Conservation (phyloP, 2,888 invertebrate genomes). For the Orchesellides sinensis region DNA sequence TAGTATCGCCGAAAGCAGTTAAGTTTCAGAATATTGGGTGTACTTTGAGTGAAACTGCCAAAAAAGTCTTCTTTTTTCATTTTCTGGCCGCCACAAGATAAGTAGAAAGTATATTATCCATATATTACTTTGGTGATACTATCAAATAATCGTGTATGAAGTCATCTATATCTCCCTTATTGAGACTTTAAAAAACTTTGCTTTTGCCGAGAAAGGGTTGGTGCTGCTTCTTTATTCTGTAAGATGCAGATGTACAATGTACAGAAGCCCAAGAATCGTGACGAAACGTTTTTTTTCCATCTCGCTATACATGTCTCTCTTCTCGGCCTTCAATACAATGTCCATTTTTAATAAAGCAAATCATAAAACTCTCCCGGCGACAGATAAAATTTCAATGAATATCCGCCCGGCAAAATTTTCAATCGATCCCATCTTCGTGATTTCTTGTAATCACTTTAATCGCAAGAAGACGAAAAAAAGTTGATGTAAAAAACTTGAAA, state of each 20-base stretch:
- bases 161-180: no score
- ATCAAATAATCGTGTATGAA: no score
- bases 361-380: slow-evolving; percentile 51
- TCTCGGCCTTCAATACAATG: background rate
- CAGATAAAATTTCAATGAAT: slow-evolving; percentile 5
- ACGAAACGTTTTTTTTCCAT: slow-evolving; percentile 32
- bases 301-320: background rate
- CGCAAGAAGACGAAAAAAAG: no score
- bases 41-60: no score
- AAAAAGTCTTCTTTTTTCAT: no score
- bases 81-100: no score
- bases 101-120: no score
- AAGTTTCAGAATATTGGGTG: no score
- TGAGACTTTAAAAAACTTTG: background rate
- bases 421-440: slow-evolving; percentile 18
- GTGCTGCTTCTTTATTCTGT: slow-evolving; percentile 6
- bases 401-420: background rate
- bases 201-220: background rate
- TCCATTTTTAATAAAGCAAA: slow-evolving; percentile 24
- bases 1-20: no score
- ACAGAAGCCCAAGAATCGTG: slow-evolving; percentile 53
- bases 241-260: no score
- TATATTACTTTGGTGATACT: no score
- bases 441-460: slow-evolving; percentile 36
- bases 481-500: slow-evolving; percentile 7